Conservation (phyloP, 1,140 invertebrate species). For the Harpegnathos saltator region DNA sequence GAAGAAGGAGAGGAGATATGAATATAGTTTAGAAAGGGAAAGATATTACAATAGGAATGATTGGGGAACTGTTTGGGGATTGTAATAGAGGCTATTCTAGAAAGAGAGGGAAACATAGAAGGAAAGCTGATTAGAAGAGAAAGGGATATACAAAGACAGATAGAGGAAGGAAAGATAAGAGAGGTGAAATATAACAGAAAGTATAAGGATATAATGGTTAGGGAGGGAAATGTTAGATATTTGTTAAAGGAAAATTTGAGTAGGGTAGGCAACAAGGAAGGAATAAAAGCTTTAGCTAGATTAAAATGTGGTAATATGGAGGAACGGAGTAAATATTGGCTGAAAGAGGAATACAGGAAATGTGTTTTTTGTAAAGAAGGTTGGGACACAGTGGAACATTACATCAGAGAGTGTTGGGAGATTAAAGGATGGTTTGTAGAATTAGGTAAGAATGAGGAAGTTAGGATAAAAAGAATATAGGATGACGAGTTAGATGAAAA, state of each 20-base stretch:
- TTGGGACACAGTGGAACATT: not conserved
- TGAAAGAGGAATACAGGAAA: not conserved
- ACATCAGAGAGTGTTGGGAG: not conserved
- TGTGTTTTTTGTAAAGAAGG: not conserved
- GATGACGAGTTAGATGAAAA: no score
- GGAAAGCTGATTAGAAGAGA: not conserved
- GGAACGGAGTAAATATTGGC: constrained; percentile 10
- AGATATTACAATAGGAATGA: not conserved
- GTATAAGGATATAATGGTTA: not conserved
- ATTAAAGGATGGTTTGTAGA: no score
- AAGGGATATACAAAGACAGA: not conserved
- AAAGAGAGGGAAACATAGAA: constrained; percentile 8
- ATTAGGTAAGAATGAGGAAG: no score
- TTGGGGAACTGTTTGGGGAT: no score
- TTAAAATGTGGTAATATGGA: constrained; percentile 16
- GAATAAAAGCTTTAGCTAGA: not conserved
- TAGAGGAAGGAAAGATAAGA: not conserved
- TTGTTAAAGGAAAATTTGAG: not conserved
- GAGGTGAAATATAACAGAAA: constrained; percentile 9
- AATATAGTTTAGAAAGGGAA: not conserved
- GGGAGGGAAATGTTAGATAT: no score
- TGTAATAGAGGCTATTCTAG: not conserved
- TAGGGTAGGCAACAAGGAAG: not conserved
- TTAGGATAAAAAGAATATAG: no score
- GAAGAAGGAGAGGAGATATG: not conserved